Evolutionary conservation across 2,797 vertebrate species (phyloP).

Genomic region (Danio aesculapii): DNA sequence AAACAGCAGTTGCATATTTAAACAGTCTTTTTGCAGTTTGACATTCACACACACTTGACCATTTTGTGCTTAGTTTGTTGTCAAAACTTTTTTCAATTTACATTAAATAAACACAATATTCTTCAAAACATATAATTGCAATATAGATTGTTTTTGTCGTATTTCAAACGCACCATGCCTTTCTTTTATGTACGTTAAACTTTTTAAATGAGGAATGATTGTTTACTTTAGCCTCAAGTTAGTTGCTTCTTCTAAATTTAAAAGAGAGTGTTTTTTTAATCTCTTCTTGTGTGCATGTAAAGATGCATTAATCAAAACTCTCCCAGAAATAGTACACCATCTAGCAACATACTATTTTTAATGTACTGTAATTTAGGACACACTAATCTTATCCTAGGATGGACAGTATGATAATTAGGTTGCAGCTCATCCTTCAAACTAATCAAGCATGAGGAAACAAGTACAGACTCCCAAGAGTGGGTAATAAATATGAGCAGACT

Average conservation of each 20-base stretch:
- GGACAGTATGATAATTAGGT: conserved; percentile 20
- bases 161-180: too few relatives aligned
- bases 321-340: background rate
- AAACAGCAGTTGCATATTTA: too few relatives aligned
- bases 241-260: background rate
- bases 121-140: too few relatives aligned
- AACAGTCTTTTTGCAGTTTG: too few relatives aligned
- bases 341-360: background rate
- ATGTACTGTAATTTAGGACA: background rate
- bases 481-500: conserved; percentile 45
- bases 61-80: too few relatives aligned
- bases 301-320: background rate
- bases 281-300: background rate
- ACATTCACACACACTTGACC: too few relatives aligned
- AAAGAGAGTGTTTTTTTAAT: background rate
- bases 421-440: conserved; percentile 32
- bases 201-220: background rate
- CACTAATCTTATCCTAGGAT: background rate
- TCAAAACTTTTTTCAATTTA: too few relatives aligned
- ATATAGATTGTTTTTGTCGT: too few relatives aligned
- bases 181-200: too few relatives aligned
- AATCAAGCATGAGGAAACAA: conserved; percentile 36
- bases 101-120: too few relatives aligned
- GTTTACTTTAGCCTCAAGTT: background rate
- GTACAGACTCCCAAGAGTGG: conserved; percentile 15